phyloP scores from a whole-genome alignment of 2,888 invertebrate species.

The Alitta virens region DNA sequence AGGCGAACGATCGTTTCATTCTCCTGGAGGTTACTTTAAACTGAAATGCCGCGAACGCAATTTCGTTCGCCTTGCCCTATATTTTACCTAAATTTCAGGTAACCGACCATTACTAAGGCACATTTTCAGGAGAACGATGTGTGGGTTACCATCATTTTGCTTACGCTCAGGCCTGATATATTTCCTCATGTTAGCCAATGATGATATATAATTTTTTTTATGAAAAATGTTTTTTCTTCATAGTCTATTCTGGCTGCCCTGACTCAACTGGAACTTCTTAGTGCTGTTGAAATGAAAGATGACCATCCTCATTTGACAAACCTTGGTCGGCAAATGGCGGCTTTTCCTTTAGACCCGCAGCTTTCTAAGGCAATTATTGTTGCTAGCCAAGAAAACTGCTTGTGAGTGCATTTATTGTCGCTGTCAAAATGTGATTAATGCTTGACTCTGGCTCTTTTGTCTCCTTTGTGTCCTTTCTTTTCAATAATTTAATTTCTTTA shows the following conservation, averaged over 20 bases:
- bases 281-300: conserved; percentile 5
- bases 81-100: too few species aligned
- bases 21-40: too few species aligned
- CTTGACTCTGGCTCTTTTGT: too few species aligned
- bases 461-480: too few species aligned
- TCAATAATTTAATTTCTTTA: neutral
- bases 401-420: conserved; percentile 46
- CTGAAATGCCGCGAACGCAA: too few species aligned
- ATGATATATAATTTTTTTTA: too few species aligned
- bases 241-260: conserved; percentile 7
- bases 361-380: conserved; percentile 78
- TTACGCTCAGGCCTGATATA: neutral
- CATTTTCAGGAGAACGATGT: too few species aligned
- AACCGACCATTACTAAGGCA: too few species aligned
- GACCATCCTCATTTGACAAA: conserved; percentile 65
- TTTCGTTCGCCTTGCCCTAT: too few species aligned
- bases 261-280: conserved; percentile 3
- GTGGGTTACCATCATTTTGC: too few species aligned
- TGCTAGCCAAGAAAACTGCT: conserved; percentile 70
- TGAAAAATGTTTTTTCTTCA: neutral
- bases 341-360: conserved; percentile 88
- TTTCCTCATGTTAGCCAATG: neutral
- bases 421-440: neutral
- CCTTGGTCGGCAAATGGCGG: conserved; percentile 80
- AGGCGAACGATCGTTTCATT: too few species aligned